Conservation (phyloP, 2,797 vertebrate genomes). For the Eremophila alpestris region DNA sequence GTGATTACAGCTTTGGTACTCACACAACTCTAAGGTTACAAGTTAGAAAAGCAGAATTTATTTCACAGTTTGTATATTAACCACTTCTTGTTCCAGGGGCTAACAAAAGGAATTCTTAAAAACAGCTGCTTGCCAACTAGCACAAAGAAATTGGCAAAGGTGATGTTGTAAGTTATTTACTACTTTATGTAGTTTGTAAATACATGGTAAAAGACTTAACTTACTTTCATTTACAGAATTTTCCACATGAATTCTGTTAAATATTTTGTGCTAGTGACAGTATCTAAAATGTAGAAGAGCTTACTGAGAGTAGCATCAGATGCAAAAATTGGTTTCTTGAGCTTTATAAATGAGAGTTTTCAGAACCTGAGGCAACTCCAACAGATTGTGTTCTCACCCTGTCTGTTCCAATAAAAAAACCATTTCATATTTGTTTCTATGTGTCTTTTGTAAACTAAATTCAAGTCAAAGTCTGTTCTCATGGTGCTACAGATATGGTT, state of each 20-base stretch:
- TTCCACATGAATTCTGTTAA: background rate
- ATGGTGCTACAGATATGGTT: background rate
- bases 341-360: background rate
- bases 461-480: background rate
- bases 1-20: background rate
- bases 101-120: background rate
- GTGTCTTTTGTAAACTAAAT: background rate
- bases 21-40: background rate
- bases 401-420: background rate
- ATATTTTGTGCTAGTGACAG: background rate
- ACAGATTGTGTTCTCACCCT: background rate
- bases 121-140: background rate
- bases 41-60: slow-evolving; percentile 41
- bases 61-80: background rate
- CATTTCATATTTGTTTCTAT: background rate
- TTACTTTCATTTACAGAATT: background rate
- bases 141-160: background rate
- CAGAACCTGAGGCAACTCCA: background rate
- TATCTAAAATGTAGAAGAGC: background rate
- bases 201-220: background rate
- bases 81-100: background rate
- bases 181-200: background rate
- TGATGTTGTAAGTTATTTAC: background rate
- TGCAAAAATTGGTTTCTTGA: background rate
- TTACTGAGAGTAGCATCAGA: background rate